phyloP scores from a whole-genome alignment of 2,113 vertebrate genomes.

The human (Homo sapiens) region DNA sequence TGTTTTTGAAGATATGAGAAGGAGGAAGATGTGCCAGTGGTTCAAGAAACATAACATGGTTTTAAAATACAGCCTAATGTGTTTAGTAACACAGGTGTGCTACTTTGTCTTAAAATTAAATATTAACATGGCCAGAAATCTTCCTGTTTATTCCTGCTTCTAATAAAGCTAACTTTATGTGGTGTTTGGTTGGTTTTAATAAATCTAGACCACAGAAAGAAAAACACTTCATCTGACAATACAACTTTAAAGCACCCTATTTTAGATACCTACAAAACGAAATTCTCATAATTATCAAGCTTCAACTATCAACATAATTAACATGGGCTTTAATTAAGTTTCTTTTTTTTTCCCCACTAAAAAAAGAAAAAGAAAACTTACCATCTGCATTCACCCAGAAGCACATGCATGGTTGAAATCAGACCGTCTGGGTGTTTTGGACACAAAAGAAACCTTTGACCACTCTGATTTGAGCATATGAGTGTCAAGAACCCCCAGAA shows the following conservation, averaged over 20 bases:
- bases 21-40: not conserved
- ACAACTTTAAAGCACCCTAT: not conserved
- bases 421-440: constrained; percentile 80
- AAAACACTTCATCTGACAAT: not conserved
- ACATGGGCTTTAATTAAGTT: constrained; percentile 20
- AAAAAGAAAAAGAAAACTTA: constrained; percentile 58
- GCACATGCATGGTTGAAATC: constrained; percentile 73
- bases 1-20: not conserved
- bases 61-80: not conserved
- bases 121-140: not conserved
- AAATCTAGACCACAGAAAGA: constrained; percentile 2
- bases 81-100: not conserved
- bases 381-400: constrained; percentile 79
- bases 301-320: constrained; percentile 19
- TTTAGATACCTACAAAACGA: not conserved
- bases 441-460: constrained; percentile 83
- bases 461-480: constrained; percentile 77
- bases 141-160: not conserved
- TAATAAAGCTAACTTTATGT: not conserved
- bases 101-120: not conserved
- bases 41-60: not conserved
- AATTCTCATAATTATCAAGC: not conserved
- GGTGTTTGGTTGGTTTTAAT: not conserved
- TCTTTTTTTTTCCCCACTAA: not conserved
- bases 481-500: constrained; percentile 79